Evolutionary conservation across 1,140 invertebrate species (phyloP).

Genomic region (Hycleus phaleratus): DNA sequence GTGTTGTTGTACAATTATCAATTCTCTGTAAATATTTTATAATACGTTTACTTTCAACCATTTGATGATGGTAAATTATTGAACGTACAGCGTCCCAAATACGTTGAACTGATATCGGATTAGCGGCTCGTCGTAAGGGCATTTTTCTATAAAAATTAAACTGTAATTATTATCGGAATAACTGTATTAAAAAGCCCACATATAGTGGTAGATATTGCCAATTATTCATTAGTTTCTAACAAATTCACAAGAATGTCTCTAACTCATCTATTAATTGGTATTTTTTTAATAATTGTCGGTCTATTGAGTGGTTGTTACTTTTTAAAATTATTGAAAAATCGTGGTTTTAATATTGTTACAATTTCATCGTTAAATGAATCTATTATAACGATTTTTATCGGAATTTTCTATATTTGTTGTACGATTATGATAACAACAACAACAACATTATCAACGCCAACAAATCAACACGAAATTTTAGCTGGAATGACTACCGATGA

Average conservation of each 20-base stretch:
- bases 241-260: constrained; percentile 9
- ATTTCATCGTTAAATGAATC: constrained; percentile 10
- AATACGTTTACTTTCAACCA: constrained; percentile 27
- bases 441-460: neutral
- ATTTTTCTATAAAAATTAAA: constrained; percentile 20
- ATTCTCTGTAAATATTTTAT: constrained; percentile 31
- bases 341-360: constrained; percentile 1
- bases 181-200: constrained; percentile 3
- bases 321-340: constrained; percentile 6
- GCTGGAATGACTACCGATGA: neutral
- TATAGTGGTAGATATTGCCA: neutral
- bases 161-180: neutral
- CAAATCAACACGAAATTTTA: constrained; percentile 4
- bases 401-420: constrained; percentile 17
- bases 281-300: constrained; percentile 10
- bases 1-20: constrained; percentile 24
- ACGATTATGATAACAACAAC: constrained; percentile 8
- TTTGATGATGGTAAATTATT: constrained; percentile 20
- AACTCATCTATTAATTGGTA: constrained; percentile 16
- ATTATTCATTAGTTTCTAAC: neutral
- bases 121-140: constrained; percentile 33
- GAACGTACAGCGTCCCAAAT: constrained; percentile 37
- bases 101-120: constrained; percentile 33
- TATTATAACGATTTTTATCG: constrained; percentile 16
- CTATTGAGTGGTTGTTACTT: constrained; percentile 10